A percentile compares a stretch with the other conserved stretches of the same genome.
Evolutionary conservation across 2,797 vertebrate genomes (phyloP).

Genomic region (Artibeus jamaicensis): DNA sequence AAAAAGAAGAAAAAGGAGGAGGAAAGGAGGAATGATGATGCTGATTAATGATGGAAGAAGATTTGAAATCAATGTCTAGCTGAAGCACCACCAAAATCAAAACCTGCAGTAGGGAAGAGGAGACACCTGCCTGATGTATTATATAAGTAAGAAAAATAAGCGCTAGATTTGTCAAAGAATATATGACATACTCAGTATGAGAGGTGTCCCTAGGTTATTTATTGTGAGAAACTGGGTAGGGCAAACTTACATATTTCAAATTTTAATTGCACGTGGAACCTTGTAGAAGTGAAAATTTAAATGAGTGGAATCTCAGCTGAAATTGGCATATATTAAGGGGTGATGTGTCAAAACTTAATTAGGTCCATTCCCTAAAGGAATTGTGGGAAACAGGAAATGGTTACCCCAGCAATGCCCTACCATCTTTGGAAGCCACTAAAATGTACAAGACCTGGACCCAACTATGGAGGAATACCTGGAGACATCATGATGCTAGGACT

Average conservation of each 20-base stretch:
- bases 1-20: neutral
- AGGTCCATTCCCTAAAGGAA: neutral
- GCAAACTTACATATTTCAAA: too few species aligned
- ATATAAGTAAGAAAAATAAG: neutral
- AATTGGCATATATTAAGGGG: neutral
- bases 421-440: neutral
- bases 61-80: neutral
- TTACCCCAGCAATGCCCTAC: neutral
- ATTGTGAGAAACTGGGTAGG: neutral
- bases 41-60: neutral
- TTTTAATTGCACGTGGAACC: neutral
- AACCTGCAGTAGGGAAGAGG: neutral
- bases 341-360: neutral
- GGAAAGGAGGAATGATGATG: neutral
- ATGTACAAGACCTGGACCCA: neutral
- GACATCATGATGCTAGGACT: neutral
- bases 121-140: neutral
- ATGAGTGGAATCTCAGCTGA: neutral
- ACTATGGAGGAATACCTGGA: accelerated
- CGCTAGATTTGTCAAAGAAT: neutral
- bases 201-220: neutral
- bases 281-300: neutral
- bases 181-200: neutral
- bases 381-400: neutral
- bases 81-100: neutral